Evolutionary conservation across 2,888 invertebrate genomes (phyloP).

Genomic region (Aquatica leii): DNA sequence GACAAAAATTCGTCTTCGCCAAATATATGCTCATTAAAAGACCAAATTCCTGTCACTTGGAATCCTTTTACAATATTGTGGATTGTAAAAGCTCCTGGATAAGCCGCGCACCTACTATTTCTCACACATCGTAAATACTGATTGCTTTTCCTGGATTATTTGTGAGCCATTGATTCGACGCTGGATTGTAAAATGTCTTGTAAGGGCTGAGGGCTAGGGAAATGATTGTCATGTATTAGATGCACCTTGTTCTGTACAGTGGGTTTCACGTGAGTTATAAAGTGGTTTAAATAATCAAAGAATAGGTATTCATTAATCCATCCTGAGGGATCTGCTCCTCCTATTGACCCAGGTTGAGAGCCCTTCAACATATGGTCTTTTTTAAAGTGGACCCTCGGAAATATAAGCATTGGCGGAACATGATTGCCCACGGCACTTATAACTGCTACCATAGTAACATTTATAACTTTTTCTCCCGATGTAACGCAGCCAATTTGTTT

Average conservation of each 20-base stretch:
- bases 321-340: too few species aligned
- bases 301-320: constrained; percentile 2
- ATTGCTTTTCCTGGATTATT: constrained; percentile 10
- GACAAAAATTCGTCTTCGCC: constrained; percentile 7
- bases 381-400: too few species aligned
- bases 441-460: too few species aligned
- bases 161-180: constrained; percentile 2
- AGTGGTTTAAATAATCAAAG: background rate
- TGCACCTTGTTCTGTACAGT: background rate
- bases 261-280: constrained; percentile 4
- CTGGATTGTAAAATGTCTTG: constrained; percentile 3
- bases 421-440: too few species aligned
- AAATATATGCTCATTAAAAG: constrained; percentile 2
- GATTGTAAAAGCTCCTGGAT: background rate
- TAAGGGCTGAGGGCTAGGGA: constrained; percentile 1
- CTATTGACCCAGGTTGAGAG: too few species aligned
- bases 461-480: too few species aligned
- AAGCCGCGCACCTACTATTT: constrained; percentile 2
- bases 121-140: constrained; percentile 1
- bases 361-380: too few species aligned
- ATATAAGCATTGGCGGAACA: too few species aligned
- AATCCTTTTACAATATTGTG: background rate
- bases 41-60: background rate
- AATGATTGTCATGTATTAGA: background rate
- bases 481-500: too few species aligned